Percentiles rank a stretch among this genome's conserved stretches.
Conservation (phyloP, 2,797 vertebrate species). For the Mormyrops attenuatus region DNA sequence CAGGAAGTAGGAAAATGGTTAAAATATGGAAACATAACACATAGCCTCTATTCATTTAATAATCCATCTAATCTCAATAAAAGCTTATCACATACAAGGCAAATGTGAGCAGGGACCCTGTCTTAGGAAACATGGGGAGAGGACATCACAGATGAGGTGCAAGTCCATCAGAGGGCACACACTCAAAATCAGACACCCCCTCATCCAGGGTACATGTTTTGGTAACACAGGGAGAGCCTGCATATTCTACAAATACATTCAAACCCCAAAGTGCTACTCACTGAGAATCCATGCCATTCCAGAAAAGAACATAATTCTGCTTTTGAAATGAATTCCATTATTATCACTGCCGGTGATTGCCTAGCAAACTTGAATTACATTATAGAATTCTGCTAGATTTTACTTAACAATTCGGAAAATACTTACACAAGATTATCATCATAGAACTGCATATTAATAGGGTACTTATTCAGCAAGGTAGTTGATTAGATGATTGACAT, state of each 20-base stretch:
- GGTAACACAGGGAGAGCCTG: neutral
- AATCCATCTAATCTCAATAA: neutral
- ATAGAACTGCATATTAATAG: neutral
- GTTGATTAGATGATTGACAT: neutral
- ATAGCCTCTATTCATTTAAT: neutral
- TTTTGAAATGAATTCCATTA: neutral
- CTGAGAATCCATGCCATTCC: neutral
- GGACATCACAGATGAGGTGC: neutral
- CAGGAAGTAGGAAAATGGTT: neutral
- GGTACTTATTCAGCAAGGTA: neutral
- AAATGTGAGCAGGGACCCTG: neutral
- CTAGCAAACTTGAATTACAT: neutral
- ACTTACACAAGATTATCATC: neutral
- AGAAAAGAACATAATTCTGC: neutral
- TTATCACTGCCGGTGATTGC: neutral
- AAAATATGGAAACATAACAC: neutral
- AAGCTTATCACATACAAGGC: neutral
- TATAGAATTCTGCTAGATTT: neutral
- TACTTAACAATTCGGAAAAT: neutral
- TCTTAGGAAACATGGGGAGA: neutral
- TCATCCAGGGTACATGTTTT: neutral
- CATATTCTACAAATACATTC: neutral
- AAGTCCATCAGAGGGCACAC: neutral
- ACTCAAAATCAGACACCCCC: neutral
- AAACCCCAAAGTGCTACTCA: neutral